Evolutionary conservation across 37 sponge, comb jelly and placozoan species (phyloP), one percentile per base, ranked within the genome.

Genomic region (Axinella damicornis): DNA sequence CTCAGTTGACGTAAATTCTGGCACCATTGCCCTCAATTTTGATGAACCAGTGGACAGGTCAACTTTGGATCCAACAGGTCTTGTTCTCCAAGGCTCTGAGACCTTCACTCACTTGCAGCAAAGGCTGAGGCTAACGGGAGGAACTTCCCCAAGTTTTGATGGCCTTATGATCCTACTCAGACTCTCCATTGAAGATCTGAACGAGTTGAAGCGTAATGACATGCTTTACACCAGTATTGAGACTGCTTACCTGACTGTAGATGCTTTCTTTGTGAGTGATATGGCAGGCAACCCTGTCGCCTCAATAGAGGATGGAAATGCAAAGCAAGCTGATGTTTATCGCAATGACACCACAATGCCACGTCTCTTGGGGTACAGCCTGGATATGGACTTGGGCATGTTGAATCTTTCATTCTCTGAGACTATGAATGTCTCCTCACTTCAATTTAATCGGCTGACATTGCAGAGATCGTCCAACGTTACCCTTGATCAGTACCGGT

Each of bases 1-100:
- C 58, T 68, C 92, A 31, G 92, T 87, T 13, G 77, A 97, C 72
- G 66, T 97, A 54, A 89, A 92, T 53, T 52, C 41, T 36, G 89
- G 92, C 21, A 78, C 55, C 0, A 32, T 97, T 21, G 71, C 78
- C 0, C 73, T 97, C 27, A 88, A 88, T 57, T 97, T 97, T 73
- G 82, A 94, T 84, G 97, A 97, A 73, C 97, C 97, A 24, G 86
- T 97, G 6, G 95, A 97, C 69, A 54, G 55, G 0, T 85, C 89
- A 34, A 94, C 90, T 6, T 68, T 94, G 16, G 68, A 88, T 67
- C 57, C 88, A 21, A 86, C 87, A 30, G 85, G 90, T 20, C 76
- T 97, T 20, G 57, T 81, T 20, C 84, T 97, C 20, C 97, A 93
- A 58, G 69, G 75, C 32, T 35, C 35, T 22, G 84, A 73, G 17